These are phyloP conservation scores for Epinephelus lanceolatus DNA, from an alignment of 2,113 vertebrate genomes.

Conservation along the genomic window DNA sequence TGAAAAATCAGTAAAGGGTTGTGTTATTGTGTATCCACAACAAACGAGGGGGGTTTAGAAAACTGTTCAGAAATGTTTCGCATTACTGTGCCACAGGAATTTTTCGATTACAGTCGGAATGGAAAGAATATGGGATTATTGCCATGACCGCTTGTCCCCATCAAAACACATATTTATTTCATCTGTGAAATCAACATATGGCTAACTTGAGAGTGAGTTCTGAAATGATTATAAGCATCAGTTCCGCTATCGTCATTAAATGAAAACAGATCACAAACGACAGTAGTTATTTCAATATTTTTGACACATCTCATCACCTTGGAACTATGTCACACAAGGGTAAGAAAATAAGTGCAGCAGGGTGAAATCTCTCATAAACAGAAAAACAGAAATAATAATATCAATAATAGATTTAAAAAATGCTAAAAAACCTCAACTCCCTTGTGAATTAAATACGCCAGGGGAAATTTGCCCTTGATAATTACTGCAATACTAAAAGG, in stretches of 20 bases:
- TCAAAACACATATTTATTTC: neutral
- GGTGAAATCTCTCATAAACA: neutral
- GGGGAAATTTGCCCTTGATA: neutral
- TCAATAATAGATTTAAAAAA: neutral
- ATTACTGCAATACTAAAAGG: neutral
- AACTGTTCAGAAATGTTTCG: neutral
- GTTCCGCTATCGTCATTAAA: neutral
- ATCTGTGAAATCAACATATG: neutral
- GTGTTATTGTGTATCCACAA: neutral
- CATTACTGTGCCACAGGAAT: neutral
- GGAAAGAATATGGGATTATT: neutral
- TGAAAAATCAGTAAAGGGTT: conserved; percentile 2
- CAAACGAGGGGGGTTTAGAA: neutral
- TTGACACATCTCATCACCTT: neutral
- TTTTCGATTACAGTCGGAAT: neutral
- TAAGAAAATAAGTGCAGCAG: neutral
- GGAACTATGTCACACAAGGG: too few species aligned
- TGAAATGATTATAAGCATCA: neutral
- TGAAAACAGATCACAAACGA: neutral
- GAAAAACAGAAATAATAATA: neutral
- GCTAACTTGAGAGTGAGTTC: neutral
- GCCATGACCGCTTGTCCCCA: neutral
- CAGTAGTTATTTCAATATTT: neutral
- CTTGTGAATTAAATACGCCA: neutral
- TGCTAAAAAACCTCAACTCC: neutral